phyloP scores from a whole-genome alignment of 2,888 invertebrate species.

The Dexiosoma caninum region DNA sequence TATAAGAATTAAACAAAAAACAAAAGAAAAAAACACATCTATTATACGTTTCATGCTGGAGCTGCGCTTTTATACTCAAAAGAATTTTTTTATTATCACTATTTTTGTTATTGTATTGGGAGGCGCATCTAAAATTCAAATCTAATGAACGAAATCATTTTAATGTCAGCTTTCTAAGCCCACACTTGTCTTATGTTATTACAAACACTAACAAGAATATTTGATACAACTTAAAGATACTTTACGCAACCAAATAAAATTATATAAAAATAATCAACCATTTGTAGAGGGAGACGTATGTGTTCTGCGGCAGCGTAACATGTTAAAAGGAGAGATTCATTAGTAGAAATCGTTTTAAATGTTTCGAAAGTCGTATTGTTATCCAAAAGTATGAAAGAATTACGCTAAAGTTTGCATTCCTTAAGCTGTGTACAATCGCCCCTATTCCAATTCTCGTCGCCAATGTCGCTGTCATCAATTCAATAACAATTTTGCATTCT shows the following conservation, averaged over 20 bases:
- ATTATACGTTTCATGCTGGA: not conserved
- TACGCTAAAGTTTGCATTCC: too few relatives aligned
- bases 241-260: not conserved
- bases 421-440: too few relatives aligned
- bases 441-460: too few relatives aligned
- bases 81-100: not conserved
- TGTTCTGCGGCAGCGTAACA: too few relatives aligned
- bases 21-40: too few relatives aligned
- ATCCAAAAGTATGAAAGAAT: too few relatives aligned
- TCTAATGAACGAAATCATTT: slow-evolving; percentile 40
- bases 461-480: too few relatives aligned
- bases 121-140: slow-evolving; percentile 21
- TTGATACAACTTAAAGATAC: not conserved
- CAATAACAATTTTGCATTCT: too few relatives aligned
- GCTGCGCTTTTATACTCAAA: not conserved
- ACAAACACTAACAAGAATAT: slow-evolving; percentile 20
- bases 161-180: slow-evolving; percentile 49
- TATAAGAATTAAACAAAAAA: not conserved
- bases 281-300: slow-evolving; percentile 7
- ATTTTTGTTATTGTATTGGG: not conserved
- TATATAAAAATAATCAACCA: not conserved
- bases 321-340: too few relatives aligned
- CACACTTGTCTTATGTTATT: slow-evolving; percentile 26
- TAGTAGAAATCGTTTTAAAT: too few relatives aligned
- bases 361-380: too few relatives aligned